phyloP scores from a whole-genome alignment of 2,113 vertebrate species.

The Butastur rufipennis region DNA sequence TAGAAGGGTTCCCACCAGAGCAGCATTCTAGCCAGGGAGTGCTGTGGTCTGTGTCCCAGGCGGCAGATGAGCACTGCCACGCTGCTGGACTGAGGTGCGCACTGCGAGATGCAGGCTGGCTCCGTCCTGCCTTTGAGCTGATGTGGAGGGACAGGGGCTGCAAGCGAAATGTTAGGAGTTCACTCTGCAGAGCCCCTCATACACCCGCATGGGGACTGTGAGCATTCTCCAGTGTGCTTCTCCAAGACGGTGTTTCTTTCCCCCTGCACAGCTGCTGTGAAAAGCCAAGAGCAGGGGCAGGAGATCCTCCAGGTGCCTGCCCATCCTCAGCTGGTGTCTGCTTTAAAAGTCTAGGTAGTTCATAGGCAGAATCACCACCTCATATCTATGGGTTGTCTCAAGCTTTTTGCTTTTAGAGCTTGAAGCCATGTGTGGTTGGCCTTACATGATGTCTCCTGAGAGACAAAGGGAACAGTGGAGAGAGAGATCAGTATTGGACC shows the following conservation, averaged over 20 bases:
- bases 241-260: rapidly evolving
- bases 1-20: neutral
- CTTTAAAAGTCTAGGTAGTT: neutral
- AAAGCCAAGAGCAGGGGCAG: neutral
- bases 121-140: neutral
- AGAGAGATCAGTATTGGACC: neutral
- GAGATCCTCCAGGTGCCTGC: neutral
- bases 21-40: neutral
- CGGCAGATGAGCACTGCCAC: neutral
- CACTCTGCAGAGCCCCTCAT: neutral
- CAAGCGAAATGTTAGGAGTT: too few relatives aligned
- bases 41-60: neutral
- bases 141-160: neutral
- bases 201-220: rapidly evolving
- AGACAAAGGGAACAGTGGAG: neutral
- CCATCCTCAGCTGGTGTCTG: neutral
- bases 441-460: neutral
- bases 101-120: rapidly evolving
- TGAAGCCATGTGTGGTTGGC: neutral
- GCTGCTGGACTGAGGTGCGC: neutral
- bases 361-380: neutral
- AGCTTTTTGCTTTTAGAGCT: neutral
- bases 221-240: rapidly evolving
- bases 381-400: neutral
- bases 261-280: neutral